Base-by-base conservation (phyloP, 1,140 invertebrate species). In the Gonatopus flavifemur region DNA sequence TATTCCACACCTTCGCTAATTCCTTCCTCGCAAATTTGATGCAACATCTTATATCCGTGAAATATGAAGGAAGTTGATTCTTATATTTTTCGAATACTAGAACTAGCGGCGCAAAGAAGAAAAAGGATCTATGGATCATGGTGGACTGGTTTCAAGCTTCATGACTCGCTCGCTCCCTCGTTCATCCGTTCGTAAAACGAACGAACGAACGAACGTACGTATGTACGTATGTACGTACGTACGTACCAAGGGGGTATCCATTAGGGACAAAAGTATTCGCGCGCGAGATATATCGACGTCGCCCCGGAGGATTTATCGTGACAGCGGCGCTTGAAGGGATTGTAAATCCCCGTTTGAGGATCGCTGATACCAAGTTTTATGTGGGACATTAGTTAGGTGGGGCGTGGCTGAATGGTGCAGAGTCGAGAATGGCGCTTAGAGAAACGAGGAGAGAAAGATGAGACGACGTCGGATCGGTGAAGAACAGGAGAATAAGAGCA, bases 281-380 rank as follows among this genome's bases (percentile, higher is more conserved):
- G 61, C 69, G 62, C 54, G 62, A 72, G 68, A 69, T 70, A 72
- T 70, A 77, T 74, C 70, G 68, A 70, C 69, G 73, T 74, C 67
- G 66, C 68, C 67, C 57, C 57, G 52, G 59, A 62, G 62, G 69
- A 76, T 76, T 74, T 76, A 76, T 76, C 65, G 72, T 69, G 72
- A 74, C 70, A 74, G 72, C 64, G 66, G 70, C 68, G 73, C 73
- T 78, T 77, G 74, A 76, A 78, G 74, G 73, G 74, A 78, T 78
- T 78, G 76, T 77, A 78, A 78, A 78, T 78, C 76, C 74, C 73
- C 72, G 74, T 78, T 78, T 78, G 76, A 76, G 74, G 74, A 78
- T 78, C 71, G 74, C 76, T 78, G 76, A 78, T 78, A 78, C 73
- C 72, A 76, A 78, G 74, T 78, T 78, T 78, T 78, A 78, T 78